Conservation (phyloP, 2,888 invertebrate species). For the Pheosia gnoma region DNA sequence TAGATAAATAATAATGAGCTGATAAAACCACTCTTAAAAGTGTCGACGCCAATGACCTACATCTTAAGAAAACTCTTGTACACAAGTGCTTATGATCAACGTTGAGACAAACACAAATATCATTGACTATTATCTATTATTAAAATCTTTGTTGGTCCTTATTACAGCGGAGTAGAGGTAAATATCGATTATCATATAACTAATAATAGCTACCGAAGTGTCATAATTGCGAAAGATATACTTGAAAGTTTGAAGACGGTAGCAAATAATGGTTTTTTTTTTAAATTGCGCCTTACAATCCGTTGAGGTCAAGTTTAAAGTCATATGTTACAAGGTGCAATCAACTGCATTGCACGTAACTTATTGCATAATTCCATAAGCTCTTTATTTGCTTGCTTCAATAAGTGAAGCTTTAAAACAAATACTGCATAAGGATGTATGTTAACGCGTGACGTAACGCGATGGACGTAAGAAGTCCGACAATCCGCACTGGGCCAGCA, state of each 20-base stretch:
- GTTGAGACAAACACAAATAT: slow-evolving; percentile 40
- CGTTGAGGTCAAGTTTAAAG: slow-evolving; percentile 28
- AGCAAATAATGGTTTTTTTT: not conserved
- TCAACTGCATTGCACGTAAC: not conserved
- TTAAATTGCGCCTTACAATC: slow-evolving; percentile 18
- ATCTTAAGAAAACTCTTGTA: slow-evolving; percentile 36
- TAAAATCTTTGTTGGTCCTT: not conserved
- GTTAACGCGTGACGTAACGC: no score
- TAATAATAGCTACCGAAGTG: not conserved
- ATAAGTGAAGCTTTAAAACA: not conserved
- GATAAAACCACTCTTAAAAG: slow-evolving; percentile 19
- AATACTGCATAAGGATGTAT: not conserved
- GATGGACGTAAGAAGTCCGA: no score
- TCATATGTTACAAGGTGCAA: slow-evolving; percentile 11
- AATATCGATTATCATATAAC: not conserved
- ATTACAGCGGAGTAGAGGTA: not conserved
- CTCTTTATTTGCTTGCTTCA: not conserved
- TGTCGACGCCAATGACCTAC: slow-evolving; percentile 40
- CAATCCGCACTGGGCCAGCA: no score
- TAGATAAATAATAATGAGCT: slow-evolving; percentile 25
- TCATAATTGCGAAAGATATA: not conserved
- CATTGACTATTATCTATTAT: slow-evolving; percentile 10
- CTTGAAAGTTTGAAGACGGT: slow-evolving; percentile 2
- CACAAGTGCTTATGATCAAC: slow-evolving; percentile 8
- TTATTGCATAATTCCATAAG: not conserved